Evolutionary conservation across 2,888 invertebrate genomes (phyloP), one percentile per base, ranked within the genome.

Genomic region (Brenthis ino): DNA sequence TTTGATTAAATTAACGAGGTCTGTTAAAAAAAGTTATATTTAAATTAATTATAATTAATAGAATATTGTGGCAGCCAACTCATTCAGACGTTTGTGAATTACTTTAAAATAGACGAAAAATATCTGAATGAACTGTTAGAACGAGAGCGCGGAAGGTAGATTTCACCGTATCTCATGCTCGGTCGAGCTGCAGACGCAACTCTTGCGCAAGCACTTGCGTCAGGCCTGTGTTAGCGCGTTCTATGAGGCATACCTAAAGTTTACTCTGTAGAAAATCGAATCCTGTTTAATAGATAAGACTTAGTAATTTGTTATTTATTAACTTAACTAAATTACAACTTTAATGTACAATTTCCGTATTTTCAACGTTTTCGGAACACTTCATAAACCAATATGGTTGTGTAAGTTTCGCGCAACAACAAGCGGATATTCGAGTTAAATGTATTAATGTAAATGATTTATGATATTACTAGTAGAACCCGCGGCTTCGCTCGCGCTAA

Each of bases 181-280:
- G 37, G 56, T 24, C 47, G 64, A 54, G 51, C 61, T 64, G 61
- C 61, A 50, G 54, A 54, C 65, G 66, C 67, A 71, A 66, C 6
- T 69, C 70, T 71, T 73, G 71, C 71, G 71, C 69, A 73, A 73
- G 51, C 53, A 20, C 57, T 70, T 68, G 68, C 71, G 71, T 67
- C 69, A 69, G 50, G 43, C 58, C 37, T 51, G 48, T 37, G 57
- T 20, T 56, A 47, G 60, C 47, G 56, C 37, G 65, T 24, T 64
- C 66, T 65, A 67, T 58, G 61, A 67, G 57, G 65, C 65, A 14
- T 60, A 53, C 20, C 24, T 43, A 37, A 43, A 67, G 20, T 43
- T 61, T 53, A 20, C 56, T 48, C 37, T 50, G 16, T 50, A 43
- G 50, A 43, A 43, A 37, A 67, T 51, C 56, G 20, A 61, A 63